Evolutionary conservation across 2,113 vertebrate species (phyloP), one percentile per base, ranked within the genome.

Genomic region (Triplophysa tibetana): DNA sequence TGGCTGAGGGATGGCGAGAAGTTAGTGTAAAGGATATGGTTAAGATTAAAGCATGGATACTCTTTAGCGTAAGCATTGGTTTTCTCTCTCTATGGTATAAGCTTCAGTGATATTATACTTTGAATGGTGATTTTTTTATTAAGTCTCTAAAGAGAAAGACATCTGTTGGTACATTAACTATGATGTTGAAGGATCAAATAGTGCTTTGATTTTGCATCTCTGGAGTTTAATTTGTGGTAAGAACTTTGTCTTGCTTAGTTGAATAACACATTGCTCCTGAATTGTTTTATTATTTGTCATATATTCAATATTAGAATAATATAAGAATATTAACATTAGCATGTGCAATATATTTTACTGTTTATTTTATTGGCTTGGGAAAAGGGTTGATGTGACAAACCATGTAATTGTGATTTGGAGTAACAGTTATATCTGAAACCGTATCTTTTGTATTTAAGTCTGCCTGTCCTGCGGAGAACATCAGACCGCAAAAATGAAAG

Each of bases 401-500:
- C 19, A 54, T 17, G 17, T 17, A 16, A 38, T 38, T 38, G 33
- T 7, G 33, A 38, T 7, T 33, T 33, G 29, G 29, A 38, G 33
- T 38, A 38, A 38, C 33, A 29, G 29, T 29, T 29, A 4, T 73
- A 50, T 63, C 10, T 41, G 2, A 56, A 38, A 23, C 69, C 41
- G 66, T 17, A 68, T 54, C n/a, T 23, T 60, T n/a, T 45, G 74
- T 72, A 50, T 5, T 66, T 1, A 14, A 24, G 16, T 45, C 29
- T 78, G 13, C 24, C 74, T 23, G 52, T 3, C 16, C 17, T 26
- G 58, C 52, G 66, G 8, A 67, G 63, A 69, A 8, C 67, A 50
- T 74, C 87, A 84, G 64, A 74, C 81, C 41, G 14, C 43, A 13
- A 85, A 67, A 45, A 92, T 93, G 90, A 91, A 92, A 85, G 84